phyloP scores from a whole-genome alignment of 2,797 vertebrate genomes.

The Brotula barbata region DNA sequence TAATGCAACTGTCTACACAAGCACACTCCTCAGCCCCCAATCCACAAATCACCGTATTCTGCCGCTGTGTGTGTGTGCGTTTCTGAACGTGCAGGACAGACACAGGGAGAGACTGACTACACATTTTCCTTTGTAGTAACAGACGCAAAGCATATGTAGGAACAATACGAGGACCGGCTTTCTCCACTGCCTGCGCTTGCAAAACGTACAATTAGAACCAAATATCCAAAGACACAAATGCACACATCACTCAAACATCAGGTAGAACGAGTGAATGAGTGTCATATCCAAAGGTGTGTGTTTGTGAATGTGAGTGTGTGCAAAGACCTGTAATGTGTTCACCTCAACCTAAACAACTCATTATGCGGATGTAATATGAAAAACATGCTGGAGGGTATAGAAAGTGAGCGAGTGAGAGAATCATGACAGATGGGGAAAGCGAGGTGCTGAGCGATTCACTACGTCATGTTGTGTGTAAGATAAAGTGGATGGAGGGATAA shows the following conservation, averaged over 20 bases:
- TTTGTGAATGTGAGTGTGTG: not conserved
- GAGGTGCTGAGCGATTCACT: constrained; percentile 31
- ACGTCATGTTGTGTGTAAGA: constrained; percentile 32
- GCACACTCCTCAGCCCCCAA: constrained; percentile 8
- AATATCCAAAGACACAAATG: not conserved
- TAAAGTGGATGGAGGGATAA: constrained; percentile 26
- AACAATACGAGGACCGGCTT: not conserved
- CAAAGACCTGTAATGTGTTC: not conserved
- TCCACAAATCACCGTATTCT: constrained; percentile 9
- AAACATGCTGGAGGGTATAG: constrained; percentile 25
- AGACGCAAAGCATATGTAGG: constrained; percentile 18
- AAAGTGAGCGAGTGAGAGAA: not conserved
- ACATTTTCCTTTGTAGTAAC: not conserved
- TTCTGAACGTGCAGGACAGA: not conserved
- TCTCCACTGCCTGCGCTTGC: not conserved
- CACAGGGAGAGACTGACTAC: not conserved
- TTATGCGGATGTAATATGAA: not conserved
- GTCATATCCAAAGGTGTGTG: not conserved
- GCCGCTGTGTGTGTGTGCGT: not conserved
- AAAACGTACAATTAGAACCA: not conserved
- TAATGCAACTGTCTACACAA: constrained; percentile 45
- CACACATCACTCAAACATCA: not conserved
- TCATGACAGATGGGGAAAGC: constrained; percentile 50
- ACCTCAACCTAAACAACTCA: constrained; percentile 12
- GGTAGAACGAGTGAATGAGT: not conserved